A percentile compares a stretch with the other conserved stretches of the same genome.
Evolutionary conservation across 1,140 invertebrate species (phyloP).

Genomic region (Andrena cerasifolii): DNA sequence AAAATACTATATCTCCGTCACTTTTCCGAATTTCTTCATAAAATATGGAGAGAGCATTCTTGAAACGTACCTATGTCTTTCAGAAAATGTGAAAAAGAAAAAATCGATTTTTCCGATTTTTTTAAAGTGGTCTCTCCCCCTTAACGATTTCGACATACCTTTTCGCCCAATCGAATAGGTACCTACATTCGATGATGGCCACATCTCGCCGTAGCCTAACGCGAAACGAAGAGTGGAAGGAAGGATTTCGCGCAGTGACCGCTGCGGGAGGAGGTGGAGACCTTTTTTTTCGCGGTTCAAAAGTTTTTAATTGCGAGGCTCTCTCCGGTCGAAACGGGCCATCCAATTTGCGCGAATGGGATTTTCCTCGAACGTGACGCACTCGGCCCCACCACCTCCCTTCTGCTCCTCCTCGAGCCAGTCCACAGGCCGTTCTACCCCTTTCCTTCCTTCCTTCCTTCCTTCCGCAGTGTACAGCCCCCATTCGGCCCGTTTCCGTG

Average conservation of each 20-base stretch:
- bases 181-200: too few species aligned
- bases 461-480: conserved; percentile 27
- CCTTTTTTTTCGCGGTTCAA: conserved; percentile 65
- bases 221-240: neutral
- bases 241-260: neutral
- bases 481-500: conserved; percentile 44
- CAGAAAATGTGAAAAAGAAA: too few species aligned
- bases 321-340: conserved; percentile 67
- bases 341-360: conserved; percentile 81
- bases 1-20: too few species aligned
- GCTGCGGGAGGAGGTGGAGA: conserved; percentile 36
- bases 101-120: too few species aligned
- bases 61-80: too few species aligned
- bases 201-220: too few species aligned
- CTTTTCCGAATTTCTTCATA: too few species aligned
- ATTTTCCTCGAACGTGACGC: conserved; percentile 75
- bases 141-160: too few species aligned
- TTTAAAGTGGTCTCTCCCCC: too few species aligned
- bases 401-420: neutral
- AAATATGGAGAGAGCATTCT: too few species aligned
- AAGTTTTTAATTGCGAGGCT: conserved; percentile 81
- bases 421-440: neutral
- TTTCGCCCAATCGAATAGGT: neutral
- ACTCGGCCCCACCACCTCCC: conserved; percentile 29
- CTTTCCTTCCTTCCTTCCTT: conserved; percentile 17